A percentile compares a stretch with the other conserved stretches of the same genome.
These are phyloP conservation scores for Calliphora vicina DNA, from an alignment of 1,140 invertebrate genomes.

Conservation along the genomic window DNA sequence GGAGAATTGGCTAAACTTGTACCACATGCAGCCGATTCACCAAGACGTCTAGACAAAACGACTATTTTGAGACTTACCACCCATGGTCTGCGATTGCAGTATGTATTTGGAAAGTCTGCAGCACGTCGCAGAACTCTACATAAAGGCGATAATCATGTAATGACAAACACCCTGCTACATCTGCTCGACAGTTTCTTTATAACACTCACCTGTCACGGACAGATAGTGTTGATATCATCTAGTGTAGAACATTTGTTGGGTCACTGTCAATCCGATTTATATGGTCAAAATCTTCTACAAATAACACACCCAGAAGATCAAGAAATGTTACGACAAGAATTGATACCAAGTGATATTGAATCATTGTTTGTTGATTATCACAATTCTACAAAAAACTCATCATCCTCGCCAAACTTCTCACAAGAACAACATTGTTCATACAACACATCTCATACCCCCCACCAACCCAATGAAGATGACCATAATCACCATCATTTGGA, in stretches of 20 bases:
- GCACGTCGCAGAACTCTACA: slow-evolving; percentile 21
- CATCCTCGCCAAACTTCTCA: background rate
- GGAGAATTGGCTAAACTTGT: slow-evolving; percentile 81
- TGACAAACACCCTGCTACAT: slow-evolving; percentile 63
- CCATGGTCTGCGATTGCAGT: slow-evolving; percentile 71
- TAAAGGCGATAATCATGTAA: slow-evolving; percentile 37
- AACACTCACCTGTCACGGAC: slow-evolving; percentile 80
- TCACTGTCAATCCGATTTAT: slow-evolving; percentile 84
- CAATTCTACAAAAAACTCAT: slow-evolving; percentile 45
- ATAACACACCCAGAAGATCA: slow-evolving; percentile 82
- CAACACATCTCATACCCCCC: slow-evolving; percentile 39
- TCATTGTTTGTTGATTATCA: slow-evolving; percentile 46
- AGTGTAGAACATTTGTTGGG: slow-evolving; percentile 84
- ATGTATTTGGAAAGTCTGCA: slow-evolving; percentile 58
- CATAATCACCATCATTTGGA: background rate
- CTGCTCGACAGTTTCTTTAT: slow-evolving; percentile 76
- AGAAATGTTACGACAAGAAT: slow-evolving; percentile 71
- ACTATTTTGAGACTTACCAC: slow-evolving; percentile 85
- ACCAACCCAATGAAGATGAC: background rate
- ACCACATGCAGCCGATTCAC: slow-evolving; percentile 79
- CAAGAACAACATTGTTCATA: slow-evolving; percentile 46
- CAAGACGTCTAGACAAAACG: slow-evolving; percentile 87
- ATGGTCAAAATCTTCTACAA: slow-evolving; percentile 82
- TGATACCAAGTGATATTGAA: slow-evolving; percentile 68
- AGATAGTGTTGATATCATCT: slow-evolving; percentile 85